Percentiles rank a stretch among this genome's conserved stretches.
phyloP scores from a whole-genome alignment of 2,888 invertebrate genomes.

The Thera obeliscata region DNA sequence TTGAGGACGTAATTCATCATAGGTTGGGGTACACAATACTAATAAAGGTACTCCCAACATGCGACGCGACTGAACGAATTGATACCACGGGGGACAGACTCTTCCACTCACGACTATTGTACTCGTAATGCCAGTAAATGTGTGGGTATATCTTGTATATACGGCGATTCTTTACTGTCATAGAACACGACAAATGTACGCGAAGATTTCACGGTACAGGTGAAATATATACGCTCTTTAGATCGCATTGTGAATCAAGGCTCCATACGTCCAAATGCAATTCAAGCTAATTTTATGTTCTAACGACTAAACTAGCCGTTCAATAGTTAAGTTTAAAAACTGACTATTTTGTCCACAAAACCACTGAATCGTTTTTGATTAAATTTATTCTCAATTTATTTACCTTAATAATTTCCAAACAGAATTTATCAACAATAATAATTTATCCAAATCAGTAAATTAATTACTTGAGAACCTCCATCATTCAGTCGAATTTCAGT shows the following conservation, averaged over 20 bases:
- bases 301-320: no score
- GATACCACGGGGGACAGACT: constrained; percentile 14
- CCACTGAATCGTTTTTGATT: no score
- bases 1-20: constrained; percentile 64
- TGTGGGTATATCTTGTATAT: constrained; percentile 8
- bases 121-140: constrained; percentile 4
- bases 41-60: constrained; percentile 12
- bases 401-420: no score
- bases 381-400: no score
- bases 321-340: no score
- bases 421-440: no score
- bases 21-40: constrained; percentile 14
- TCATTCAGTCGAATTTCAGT: not conserved
- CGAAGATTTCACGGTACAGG: not conserved
- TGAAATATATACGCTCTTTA: not conserved
- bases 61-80: constrained; percentile 16
- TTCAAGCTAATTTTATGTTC: no score
- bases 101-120: constrained; percentile 9
- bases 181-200: not conserved
- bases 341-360: no score
- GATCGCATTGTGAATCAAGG: no score
- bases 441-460: no score
- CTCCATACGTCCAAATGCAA: no score
- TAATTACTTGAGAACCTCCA: no score
- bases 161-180: constrained; percentile 7